Evolutionary conservation across 2,113 vertebrate species (phyloP), one percentile per base, ranked within the genome.

Genomic region (Elachura formosa): DNA sequence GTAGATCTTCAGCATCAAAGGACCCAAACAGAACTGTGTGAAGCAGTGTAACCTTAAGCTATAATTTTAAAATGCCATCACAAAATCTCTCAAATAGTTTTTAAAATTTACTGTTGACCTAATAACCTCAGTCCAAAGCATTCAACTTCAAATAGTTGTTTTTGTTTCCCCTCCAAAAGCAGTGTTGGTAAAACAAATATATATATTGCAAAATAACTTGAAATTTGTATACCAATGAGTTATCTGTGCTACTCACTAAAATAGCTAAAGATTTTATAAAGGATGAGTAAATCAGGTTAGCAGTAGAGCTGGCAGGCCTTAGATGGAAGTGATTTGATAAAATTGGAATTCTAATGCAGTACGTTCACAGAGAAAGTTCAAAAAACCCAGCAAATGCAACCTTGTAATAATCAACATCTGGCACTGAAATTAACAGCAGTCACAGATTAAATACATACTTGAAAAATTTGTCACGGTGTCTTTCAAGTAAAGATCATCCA

Each of bases 71-170:
- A 97, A 93, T 96, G 97, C 76, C 97, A 97, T 96, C 95, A 95
- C 87, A 84, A 96, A 97, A 96, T 91, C 68, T 96, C 93, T 97
- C 93, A 97, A 97, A 96, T 95, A 94, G 76, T 89, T 95, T 96
- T 96, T 80, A 93, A 94, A 96, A 98, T 98, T 98, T 97, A 98
- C 92, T 97, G 90, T 96, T 93, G 96, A 98, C 97, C 97, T 97
- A 92, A 63, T 97, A 97, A 98, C 97, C 96, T 96, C 91, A 92
- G 96, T 89, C 94, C 81, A 84, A 97, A 97, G 93, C 81, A 96
- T 96, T 96, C 87, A 91, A 86, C 93, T 94, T 94, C 13, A 33
- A 95, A 94, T 91, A 93, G 85, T 83, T 96, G 89, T 90, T 97
- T 95, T 96, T 97, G 91, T 94, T 97, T 97, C 97, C 71, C 67